A percentile compares a stretch with the other conserved stretches of the same genome.
Conservation (phyloP, 2,888 invertebrate genomes). For the Lysandra bellargus region DNA sequence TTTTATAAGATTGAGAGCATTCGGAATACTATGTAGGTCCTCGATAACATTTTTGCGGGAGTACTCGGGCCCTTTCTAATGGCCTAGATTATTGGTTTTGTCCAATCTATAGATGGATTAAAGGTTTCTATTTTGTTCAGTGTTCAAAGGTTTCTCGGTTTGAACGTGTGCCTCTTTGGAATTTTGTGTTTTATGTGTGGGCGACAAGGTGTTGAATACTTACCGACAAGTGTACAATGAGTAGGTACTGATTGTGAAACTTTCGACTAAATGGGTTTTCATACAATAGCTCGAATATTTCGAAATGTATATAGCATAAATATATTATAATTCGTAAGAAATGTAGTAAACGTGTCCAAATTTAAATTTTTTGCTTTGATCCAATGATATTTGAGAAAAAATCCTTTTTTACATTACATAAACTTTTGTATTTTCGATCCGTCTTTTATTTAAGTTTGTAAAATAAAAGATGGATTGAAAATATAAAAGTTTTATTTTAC, state of each 20-base stretch:
- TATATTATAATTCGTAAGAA: no score
- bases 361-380: no score
- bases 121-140: conserved; percentile 8
- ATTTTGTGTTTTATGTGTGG: not conserved
- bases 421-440: no score
- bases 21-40: not conserved
- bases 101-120: not conserved
- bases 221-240: no score
- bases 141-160: not conserved
- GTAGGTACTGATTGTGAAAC: not conserved
- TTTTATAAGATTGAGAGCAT: conserved; percentile 30
- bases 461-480: no score
- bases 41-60: conserved; percentile 20
- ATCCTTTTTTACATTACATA: no score
- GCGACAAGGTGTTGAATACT: not conserved
- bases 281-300: no score
- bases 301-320: no score
- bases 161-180: not conserved
- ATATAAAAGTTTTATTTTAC: no score
- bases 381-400: no score
- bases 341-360: no score
- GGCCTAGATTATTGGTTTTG: conserved; percentile 4
- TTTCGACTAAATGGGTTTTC: not conserved
- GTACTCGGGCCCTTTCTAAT: conserved; percentile 18
- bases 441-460: no score